Evolutionary conservation across 2,888 invertebrate genomes (phyloP).

Genomic region (Melipona beecheii): DNA sequence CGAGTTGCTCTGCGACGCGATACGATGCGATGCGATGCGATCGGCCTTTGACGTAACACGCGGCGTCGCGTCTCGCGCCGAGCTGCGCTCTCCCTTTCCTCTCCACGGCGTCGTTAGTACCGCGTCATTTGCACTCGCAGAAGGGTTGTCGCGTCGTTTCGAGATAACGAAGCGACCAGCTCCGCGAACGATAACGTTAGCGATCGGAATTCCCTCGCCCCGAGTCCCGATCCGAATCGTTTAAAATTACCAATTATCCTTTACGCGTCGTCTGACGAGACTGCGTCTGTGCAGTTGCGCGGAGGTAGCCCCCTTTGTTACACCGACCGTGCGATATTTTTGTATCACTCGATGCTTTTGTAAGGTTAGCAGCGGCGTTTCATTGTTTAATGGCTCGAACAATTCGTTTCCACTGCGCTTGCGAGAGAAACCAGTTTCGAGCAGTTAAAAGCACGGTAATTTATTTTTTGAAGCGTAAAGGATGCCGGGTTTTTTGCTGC

Average conservation of each 20-base stretch:
- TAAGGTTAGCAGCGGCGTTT: not conserved
- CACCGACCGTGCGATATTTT: not conserved
- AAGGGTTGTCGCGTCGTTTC: slow-evolving; percentile 8
- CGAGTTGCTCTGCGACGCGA: slow-evolving; percentile 3
- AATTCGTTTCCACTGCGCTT: not conserved
- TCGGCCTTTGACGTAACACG: slow-evolving; percentile 56
- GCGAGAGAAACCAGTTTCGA: not conserved
- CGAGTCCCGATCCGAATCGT: not conserved
- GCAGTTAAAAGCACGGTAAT: not conserved
- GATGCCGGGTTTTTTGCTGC: not conserved
- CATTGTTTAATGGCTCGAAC: not conserved
- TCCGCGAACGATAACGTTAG: not conserved
- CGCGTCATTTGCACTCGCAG: slow-evolving; percentile 28
- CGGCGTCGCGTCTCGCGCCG: not conserved
- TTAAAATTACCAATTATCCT: not conserved
- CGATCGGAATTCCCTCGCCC: not conserved
- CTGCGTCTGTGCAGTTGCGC: not conserved
- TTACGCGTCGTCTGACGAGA: not conserved
- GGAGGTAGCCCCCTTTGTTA: not conserved
- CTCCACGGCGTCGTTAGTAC: slow-evolving; percentile 15
- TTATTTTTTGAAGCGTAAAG: not conserved
- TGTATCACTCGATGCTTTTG: not conserved
- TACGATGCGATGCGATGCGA: not conserved
- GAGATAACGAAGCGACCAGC: slow-evolving; percentile 8
- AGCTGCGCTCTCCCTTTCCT: not conserved